Base-by-base conservation (phyloP, 2,113 vertebrate species). In the Chrysochloris asiatica region DNA sequence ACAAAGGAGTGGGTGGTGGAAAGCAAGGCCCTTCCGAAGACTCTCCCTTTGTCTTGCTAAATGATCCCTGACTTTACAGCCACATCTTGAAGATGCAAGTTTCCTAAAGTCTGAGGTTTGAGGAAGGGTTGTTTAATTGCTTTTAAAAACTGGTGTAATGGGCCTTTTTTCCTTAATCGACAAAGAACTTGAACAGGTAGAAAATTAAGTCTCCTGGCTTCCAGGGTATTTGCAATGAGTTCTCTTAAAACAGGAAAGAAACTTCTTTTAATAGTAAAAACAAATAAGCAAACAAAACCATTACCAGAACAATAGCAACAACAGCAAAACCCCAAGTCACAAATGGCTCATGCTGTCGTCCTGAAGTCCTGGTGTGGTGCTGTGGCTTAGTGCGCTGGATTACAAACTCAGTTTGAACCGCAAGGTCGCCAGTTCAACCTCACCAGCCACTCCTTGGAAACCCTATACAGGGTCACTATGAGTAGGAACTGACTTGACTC, bases 201-300 rank as follows among this genome's bases (percentile, higher is more conserved):
- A 50, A 86, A 76, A 79, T 19, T 8, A 93, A 90, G 36, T 4
- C 7, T 61, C 36, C 33, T n/a, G 28, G 30, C 0, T 0, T 52
- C 28, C 45, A 38, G 89, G 22, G 76, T 28, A 11, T 88, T 88
- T 86, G 41, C 69, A 80, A n/a, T 48, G 56, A n/a, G 67, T 86
- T 84, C 9, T 85, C 47, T 79, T 48, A 59, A 91, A 89, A 92
- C 65, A 86, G 50, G 54, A 56, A 71, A 80, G 12, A 75, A 43
- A 72, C 41, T 54, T 78, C 3, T 54, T 86, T 83, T 33, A 89
- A 76, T 65, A 86, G 14, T 76, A 82, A 45, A 81, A 82, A 22
- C 61, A 67, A 48, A 67, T 41, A 67, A 67, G 67, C 5, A 65
- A 47, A 33, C 30, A 67, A 63, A 65, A 48, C 5, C 13, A 50